Conservation (phyloP, 92 coral and sea anemone genomes). For the Isaurus tuberculatus region DNA sequence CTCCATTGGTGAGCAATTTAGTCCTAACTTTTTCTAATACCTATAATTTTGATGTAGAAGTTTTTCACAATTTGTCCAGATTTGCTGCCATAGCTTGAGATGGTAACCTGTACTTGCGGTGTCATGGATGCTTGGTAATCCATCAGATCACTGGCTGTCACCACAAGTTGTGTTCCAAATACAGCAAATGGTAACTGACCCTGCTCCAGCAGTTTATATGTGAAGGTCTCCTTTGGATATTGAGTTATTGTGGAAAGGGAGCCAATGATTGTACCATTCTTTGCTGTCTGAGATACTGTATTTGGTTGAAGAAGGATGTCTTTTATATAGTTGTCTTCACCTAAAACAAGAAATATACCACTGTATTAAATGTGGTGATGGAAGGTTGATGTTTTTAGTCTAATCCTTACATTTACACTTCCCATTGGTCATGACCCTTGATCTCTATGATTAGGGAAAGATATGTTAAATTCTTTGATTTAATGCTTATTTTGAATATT, state of each 20-base stretch:
- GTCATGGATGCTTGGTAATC: constrained; percentile 52
- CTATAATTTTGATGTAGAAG: constrained; percentile 62
- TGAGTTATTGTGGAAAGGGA: constrained; percentile 55
- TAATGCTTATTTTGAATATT: no score
- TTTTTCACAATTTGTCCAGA: constrained; percentile 39
- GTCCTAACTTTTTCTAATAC: no score
- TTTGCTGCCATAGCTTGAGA: constrained; percentile 62
- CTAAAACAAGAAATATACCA: neutral
- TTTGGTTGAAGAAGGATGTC: constrained; percentile 66
- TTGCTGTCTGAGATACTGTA: constrained; percentile 66
- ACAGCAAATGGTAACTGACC: constrained; percentile 65
- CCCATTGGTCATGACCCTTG: no score
- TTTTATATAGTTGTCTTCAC: constrained; percentile 55
- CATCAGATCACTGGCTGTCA: constrained; percentile 42
- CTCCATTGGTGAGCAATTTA: no score
- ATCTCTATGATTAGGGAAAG: no score
- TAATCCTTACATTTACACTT: no score
- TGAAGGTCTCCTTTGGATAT: constrained; percentile 61
- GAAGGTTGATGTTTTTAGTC: no score
- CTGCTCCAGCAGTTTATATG: constrained; percentile 55
- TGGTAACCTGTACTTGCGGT: constrained; percentile 45
- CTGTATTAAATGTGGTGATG: neutral
- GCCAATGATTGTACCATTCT: constrained; percentile 64
- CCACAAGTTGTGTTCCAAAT: constrained; percentile 60
- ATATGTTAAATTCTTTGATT: no score